Evolutionary conservation across 2,113 vertebrate species (phyloP), one percentile per base, ranked within the genome.

Genomic region (human (Homo sapiens)): DNA sequence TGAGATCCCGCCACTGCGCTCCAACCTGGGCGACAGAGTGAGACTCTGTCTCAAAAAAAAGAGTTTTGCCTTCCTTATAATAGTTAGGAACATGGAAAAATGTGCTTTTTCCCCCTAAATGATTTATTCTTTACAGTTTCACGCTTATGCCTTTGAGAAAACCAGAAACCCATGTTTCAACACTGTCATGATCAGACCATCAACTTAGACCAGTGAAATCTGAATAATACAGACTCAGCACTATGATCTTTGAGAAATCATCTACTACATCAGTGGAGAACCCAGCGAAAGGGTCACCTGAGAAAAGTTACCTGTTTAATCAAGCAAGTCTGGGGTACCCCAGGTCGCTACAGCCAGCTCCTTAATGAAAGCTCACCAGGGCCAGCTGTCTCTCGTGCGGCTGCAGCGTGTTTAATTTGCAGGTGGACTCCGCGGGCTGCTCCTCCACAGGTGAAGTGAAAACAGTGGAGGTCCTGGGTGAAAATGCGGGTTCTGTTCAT

Each of bases 341-440:
- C 0, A 0, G 78, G 38, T 35, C 0, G 0, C 89, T 0, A 7
- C 3, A 11, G 30, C 57, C 55, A 1, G 48, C 76, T n/a, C 35
- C 43, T n/a, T 22, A 6, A 9, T 38, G 23, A n/a, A 52, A n/a
- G 52, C 0, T 2, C 6, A 0, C 20, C 0, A 2, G n/a, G 45
- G 6, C 61, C 8, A 0, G 18, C 81, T 10, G 9, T n/a, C 23
- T 3, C 14, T 6, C 1, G 1, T 0, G 22, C 1, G 6, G 61
- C 0, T 2, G 1, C 6, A 22, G 5, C 8, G 0, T 0, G 52
- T 30, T 32, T 32, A 3, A 2, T 48, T 25, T 27, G 35, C 27
- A 8, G 17, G 11, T 14, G 3, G 27, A 0, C 3, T 13, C 30
- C 11, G 6, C 3, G 12, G 57, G 68, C 61, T 12, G 25, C 13